Conservation (phyloP, 2,888 invertebrate species). For the Amphipoea oculea region DNA sequence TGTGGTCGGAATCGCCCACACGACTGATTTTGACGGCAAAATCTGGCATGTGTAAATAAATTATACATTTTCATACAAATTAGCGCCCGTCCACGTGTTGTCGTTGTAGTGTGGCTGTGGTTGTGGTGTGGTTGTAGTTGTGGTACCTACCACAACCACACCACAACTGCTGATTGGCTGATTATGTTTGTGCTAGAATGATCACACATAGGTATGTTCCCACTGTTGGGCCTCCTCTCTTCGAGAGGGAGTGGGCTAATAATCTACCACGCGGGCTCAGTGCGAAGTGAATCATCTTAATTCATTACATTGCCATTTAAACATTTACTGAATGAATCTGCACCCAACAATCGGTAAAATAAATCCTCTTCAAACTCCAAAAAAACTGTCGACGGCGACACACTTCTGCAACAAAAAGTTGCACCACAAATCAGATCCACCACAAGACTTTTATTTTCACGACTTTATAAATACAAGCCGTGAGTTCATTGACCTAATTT, state of each 20-base stretch:
- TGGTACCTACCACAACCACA: no score
- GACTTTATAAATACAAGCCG: slow-evolving; percentile 47
- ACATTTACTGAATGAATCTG: slow-evolving; percentile 4
- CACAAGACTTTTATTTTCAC: slow-evolving; percentile 58
- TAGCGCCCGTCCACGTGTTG: not conserved
- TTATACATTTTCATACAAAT: not conserved
- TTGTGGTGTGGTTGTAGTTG: no score
- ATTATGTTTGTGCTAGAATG: no score
- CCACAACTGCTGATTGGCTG: no score
- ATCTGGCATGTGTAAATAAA: not conserved
- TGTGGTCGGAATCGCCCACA: not conserved
- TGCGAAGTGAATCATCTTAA: not conserved
- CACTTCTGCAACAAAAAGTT: slow-evolving; percentile 52
- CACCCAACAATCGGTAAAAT: not conserved
- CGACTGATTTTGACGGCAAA: not conserved
- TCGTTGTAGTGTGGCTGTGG: not conserved
- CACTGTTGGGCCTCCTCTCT: not conserved
- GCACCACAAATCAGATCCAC: slow-evolving; percentile 50
- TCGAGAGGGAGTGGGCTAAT: not conserved
- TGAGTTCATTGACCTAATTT: slow-evolving; percentile 66
- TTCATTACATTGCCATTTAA: not conserved
- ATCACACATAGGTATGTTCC: no score
- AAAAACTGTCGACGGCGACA: slow-evolving; percentile 43
- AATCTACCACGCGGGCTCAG: not conserved
- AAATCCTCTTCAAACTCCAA: slow-evolving; percentile 34